phyloP scores from a whole-genome alignment of 1,140 invertebrate species.

The Ephestia elutella region DNA sequence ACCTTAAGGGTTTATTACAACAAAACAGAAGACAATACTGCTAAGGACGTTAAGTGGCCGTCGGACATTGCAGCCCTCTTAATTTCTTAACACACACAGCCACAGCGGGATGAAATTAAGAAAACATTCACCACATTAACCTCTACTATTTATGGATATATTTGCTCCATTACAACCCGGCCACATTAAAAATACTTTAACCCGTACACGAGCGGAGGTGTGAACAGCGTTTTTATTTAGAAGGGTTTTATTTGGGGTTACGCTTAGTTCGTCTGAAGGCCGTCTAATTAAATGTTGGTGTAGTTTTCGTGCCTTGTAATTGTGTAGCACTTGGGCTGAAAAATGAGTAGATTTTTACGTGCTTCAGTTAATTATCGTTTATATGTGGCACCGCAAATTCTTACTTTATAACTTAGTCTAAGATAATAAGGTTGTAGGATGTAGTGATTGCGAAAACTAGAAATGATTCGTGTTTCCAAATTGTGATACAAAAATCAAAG shows the following conservation, averaged over 20 bases:
- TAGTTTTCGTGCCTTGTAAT: neutral
- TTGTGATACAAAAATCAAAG: neutral
- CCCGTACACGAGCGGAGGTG: neutral
- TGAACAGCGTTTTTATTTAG: conserved; percentile 5
- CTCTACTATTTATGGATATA: conserved; percentile 43
- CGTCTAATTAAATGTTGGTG: conserved; percentile 2
- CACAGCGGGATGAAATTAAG: conserved; percentile 70
- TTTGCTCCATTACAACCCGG: conserved; percentile 22
- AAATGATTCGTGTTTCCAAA: neutral
- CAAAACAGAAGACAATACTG: conserved; percentile 43
- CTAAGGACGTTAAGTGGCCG: conserved; percentile 33
- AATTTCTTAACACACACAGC: conserved; percentile 66
- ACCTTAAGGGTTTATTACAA: conserved; percentile 51
- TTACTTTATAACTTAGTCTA: too few relatives aligned
- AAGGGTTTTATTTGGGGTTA: conserved; percentile 10
- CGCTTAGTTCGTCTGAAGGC: neutral
- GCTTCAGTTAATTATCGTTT: neutral
- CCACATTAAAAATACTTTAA: conserved; percentile 9
- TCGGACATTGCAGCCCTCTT: conserved; percentile 56
- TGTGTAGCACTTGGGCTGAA: neutral
- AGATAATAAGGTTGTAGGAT: too few relatives aligned
- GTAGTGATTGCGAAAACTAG: too few relatives aligned
- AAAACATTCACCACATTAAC: conserved; percentile 65
- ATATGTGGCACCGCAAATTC: neutral
- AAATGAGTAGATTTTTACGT: neutral